Evolutionary conservation across 2,797 vertebrate genomes (phyloP).

Genomic region (Hydrolagus colliei): DNA sequence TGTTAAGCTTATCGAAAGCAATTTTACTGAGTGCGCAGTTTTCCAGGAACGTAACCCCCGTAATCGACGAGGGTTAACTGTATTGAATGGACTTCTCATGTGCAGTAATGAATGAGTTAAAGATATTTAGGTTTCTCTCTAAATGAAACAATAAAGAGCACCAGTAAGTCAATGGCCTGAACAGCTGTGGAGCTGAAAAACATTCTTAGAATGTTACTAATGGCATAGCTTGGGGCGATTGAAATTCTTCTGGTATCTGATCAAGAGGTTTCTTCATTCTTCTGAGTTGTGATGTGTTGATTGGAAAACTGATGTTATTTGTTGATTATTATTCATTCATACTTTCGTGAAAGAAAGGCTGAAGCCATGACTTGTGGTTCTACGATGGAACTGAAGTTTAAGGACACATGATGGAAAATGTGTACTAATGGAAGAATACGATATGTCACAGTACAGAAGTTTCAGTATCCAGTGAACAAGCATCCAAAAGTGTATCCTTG

Average conservation of each 20-base stretch:
- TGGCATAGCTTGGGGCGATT: background rate
- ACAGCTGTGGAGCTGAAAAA: slow-evolving; percentile 45
- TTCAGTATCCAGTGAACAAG: background rate
- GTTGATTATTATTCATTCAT: background rate
- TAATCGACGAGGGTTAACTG: too few species aligned
- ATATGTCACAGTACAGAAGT: background rate
- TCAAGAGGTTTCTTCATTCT: background rate
- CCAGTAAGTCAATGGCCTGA: slow-evolving; percentile 31
- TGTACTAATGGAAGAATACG: background rate
- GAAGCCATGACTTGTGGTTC: background rate
- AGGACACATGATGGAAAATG: background rate
- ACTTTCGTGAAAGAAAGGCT: too few species aligned
- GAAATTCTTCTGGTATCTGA: background rate
- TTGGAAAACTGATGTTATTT: background rate
- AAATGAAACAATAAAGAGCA: slow-evolving; percentile 31
- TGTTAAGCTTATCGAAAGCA: too few species aligned
- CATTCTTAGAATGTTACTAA: slow-evolving; percentile 48
- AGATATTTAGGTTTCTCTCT: slow-evolving; percentile 34
- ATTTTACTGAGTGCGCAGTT: too few species aligned
- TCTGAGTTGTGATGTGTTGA: background rate
- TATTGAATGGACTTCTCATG: background rate
- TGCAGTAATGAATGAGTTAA: slow-evolving; percentile 40
- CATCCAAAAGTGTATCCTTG: background rate
- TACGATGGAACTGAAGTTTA: background rate
- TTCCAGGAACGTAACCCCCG: too few species aligned